Conservation (phyloP, 92 coral and sea anemone genomes). For the Anthopleura xanthogrammica region DNA sequence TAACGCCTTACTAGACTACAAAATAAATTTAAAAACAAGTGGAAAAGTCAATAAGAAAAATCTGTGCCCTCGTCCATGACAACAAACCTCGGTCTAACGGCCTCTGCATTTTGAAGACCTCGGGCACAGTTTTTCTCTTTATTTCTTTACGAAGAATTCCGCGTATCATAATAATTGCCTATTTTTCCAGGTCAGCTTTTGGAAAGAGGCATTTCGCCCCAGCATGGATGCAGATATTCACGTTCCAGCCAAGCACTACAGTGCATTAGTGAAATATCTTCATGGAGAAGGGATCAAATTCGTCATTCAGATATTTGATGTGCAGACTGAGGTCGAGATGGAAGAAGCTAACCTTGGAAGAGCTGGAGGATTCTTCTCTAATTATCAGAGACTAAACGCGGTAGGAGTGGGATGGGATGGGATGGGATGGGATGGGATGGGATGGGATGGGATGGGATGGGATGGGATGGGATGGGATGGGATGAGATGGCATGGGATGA, state of each 20-base stretch:
- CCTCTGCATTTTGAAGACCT: too few relatives aligned
- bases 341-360: constrained; percentile 46
- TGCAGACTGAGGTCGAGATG: constrained; percentile 52
- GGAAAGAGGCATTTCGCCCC: constrained; percentile 63
- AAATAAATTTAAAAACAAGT: too few relatives aligned
- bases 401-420: constrained; percentile 16
- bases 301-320: constrained; percentile 63
- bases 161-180: too few relatives aligned
- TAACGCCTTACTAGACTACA: too few relatives aligned
- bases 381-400: constrained; percentile 52
- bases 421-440: not conserved
- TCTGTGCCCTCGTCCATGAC: not conserved
- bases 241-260: constrained; percentile 51
- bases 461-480: too few relatives aligned
- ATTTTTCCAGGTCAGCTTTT: constrained; percentile 61
- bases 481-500: too few relatives aligned
- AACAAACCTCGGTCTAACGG: too few relatives aligned
- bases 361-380: constrained; percentile 50
- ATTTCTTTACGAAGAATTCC: too few relatives aligned
- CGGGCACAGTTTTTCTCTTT: too few relatives aligned
- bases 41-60: too few relatives aligned
- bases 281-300: constrained; percentile 50
- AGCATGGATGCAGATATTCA: constrained; percentile 75
- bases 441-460: not conserved
- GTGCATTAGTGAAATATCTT: constrained; percentile 43